phyloP scores from a whole-genome alignment of 2,797 vertebrate genomes.

The Characodon lateralis region DNA sequence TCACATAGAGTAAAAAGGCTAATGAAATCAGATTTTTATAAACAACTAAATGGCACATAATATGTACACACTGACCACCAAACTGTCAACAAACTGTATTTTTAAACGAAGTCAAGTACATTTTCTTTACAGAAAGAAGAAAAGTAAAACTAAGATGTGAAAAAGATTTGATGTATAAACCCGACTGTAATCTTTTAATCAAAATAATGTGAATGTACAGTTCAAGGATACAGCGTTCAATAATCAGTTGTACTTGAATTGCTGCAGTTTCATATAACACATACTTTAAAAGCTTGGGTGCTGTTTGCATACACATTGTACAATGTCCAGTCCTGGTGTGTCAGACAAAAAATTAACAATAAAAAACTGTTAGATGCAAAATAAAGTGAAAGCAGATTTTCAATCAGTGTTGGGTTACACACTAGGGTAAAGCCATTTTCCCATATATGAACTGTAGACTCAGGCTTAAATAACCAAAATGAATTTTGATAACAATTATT shows the following conservation, averaged over 20 bases:
- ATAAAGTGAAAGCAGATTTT: not conserved
- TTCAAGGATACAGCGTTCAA: too few relatives aligned
- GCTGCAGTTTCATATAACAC: not conserved
- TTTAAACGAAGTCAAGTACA: not conserved
- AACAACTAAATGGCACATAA: constrained; percentile 5
- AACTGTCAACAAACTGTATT: not conserved
- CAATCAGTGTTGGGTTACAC: not conserved
- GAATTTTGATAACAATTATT: not conserved
- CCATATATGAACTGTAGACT: not conserved
- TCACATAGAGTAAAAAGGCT: not conserved
- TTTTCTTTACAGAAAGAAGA: not conserved
- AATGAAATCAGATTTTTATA: constrained; percentile 16
- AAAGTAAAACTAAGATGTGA: not conserved
- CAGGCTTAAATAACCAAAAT: not conserved
- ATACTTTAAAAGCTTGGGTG: not conserved
- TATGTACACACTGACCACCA: not conserved
- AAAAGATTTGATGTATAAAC: not conserved
- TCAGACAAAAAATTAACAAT: not conserved
- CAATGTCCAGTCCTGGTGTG: not conserved
- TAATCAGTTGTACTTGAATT: not conserved
- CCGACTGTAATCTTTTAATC: not conserved
- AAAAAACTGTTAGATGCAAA: not conserved
- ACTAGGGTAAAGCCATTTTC: not conserved
- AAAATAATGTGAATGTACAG: too few relatives aligned
- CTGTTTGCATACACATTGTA: not conserved